phyloP scores from a whole-genome alignment of 23 tunicate genomes.

The Styela clava region DNA sequence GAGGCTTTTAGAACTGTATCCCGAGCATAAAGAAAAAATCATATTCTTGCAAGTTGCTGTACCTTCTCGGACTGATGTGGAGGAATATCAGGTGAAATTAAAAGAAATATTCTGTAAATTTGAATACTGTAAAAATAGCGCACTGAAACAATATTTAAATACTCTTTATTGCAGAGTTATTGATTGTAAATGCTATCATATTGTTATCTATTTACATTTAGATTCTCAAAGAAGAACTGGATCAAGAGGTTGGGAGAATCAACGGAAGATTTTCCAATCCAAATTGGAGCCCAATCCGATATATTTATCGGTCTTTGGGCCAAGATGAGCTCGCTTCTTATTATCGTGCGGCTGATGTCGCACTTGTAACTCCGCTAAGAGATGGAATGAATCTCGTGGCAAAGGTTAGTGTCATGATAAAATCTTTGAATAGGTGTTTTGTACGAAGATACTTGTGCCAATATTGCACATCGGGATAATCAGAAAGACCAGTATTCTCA shows the following conservation, averaged over 20 bases:
- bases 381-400: slow-evolving; percentile 34
- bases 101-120: too few species aligned
- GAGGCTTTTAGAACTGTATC: slow-evolving; percentile 16
- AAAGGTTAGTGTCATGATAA: background rate
- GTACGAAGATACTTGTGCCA: background rate
- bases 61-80: slow-evolving; percentile 25
- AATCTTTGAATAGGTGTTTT: too few species aligned
- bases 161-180: too few species aligned
- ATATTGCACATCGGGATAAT: too few species aligned
- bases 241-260: slow-evolving; percentile 26
- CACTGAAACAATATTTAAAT: too few species aligned
- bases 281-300: slow-evolving; percentile 35
- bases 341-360: slow-evolving; percentile 23
- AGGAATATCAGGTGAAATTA: slow-evolving; percentile 29
- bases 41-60: slow-evolving; percentile 25
- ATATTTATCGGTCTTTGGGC: slow-evolving; percentile 15
- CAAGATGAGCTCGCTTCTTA: slow-evolving; percentile 33
- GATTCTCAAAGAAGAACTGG: slow-evolving; percentile 31
- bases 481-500: too few species aligned
- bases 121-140: too few species aligned
- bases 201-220: too few species aligned
- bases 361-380: slow-evolving; percentile 25
- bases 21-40: slow-evolving; percentile 31
- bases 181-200: too few species aligned
- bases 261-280: slow-evolving; percentile 34